These are phyloP conservation scores for Alces alces DNA, from an alignment of 2,113 vertebrate genomes.

Conservation along the genomic window DNA sequence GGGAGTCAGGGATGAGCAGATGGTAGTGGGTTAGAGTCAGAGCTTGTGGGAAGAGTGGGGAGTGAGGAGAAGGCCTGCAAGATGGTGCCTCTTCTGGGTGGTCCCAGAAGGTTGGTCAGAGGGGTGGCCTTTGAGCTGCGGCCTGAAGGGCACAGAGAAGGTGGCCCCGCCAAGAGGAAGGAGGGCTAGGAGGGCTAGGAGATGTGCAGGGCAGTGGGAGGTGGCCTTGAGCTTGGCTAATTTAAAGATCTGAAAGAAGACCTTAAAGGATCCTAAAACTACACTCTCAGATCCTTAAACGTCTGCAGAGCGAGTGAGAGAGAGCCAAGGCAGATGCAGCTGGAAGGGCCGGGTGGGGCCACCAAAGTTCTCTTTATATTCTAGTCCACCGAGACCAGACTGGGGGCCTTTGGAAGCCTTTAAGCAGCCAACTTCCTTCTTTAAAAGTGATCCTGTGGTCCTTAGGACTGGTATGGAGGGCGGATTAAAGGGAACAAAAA, in stretches of 20 bases:
- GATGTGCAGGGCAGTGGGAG: background rate
- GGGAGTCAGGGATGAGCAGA: background rate
- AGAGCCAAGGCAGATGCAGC: background rate
- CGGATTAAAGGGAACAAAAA: background rate
- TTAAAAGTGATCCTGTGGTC: background rate
- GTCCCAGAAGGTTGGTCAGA: background rate
- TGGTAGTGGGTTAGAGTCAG: background rate
- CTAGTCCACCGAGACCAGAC: background rate
- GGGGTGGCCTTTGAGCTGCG: background rate
- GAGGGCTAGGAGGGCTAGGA: background rate
- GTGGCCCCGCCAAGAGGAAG: background rate
- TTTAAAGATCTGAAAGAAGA: background rate
- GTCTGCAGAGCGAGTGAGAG: background rate
- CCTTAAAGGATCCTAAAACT: background rate
- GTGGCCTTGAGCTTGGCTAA: background rate
- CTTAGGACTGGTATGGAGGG: background rate
- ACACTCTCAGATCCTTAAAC: background rate
- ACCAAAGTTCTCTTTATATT: background rate
- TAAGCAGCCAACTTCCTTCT: background rate
- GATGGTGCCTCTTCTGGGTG: background rate
- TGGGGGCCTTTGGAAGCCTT: background rate
- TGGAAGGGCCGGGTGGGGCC: rapidly evolving
- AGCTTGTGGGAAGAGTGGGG: background rate
- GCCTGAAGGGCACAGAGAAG: background rate
- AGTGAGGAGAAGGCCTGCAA: background rate